These are phyloP conservation scores for Dasypus novemcinctus DNA, from an alignment of 2,113 vertebrate species.

Conservation along the genomic window DNA sequence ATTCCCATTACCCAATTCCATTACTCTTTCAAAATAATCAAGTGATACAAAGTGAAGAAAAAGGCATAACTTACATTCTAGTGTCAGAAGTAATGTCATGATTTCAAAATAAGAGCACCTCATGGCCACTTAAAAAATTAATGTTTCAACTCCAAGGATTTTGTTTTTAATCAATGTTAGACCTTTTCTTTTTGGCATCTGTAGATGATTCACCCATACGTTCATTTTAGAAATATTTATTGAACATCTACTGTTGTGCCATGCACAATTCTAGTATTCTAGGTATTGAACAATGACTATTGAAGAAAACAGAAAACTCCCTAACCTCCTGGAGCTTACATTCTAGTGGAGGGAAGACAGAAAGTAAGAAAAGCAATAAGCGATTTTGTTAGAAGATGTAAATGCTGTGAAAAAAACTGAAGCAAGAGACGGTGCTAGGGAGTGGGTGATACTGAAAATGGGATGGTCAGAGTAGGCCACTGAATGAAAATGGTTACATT, in stretches of 20 bases:
- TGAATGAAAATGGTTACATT: not conserved
- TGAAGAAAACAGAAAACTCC: not conserved
- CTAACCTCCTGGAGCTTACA: not conserved
- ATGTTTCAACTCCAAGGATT: slow-evolving; percentile 7
- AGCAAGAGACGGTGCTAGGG: not conserved
- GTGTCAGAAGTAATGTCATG: not conserved
- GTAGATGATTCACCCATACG: not conserved
- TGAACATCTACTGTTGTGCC: not conserved
- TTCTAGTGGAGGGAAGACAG: not conserved
- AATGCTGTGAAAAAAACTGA: not conserved
- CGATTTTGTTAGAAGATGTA: not conserved
- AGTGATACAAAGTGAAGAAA: not conserved
- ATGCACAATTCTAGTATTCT: not conserved
- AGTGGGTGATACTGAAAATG: not conserved
- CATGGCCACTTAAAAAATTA: not conserved
- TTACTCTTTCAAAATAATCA: not conserved
- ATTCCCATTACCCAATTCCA: not conserved
- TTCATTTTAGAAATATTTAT: slow-evolving; percentile 7
- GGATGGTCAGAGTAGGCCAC: not conserved
- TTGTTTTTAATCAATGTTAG: slow-evolving; percentile 5
- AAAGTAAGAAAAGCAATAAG: not conserved
- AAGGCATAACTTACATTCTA: not conserved
- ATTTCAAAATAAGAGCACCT: not conserved
- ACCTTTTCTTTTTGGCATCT: not conserved
- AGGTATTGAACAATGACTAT: not conserved